These are phyloP conservation scores for Sesia apiformis DNA, from an alignment of 2,888 invertebrate species.

Conservation along the genomic window DNA sequence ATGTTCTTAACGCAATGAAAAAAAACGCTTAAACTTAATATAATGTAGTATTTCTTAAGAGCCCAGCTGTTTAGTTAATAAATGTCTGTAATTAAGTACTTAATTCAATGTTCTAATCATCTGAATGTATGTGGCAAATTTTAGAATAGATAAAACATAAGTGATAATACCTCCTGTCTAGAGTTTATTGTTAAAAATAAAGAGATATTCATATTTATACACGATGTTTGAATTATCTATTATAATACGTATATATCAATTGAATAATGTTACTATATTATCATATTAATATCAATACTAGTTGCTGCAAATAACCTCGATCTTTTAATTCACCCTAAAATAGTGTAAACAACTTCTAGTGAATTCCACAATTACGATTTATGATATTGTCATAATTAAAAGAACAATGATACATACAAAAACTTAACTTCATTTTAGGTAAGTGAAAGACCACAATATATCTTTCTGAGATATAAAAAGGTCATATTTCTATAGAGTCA, in stretches of 20 bases:
- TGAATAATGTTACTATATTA: too few relatives aligned
- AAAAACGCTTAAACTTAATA: slow-evolving; percentile 23
- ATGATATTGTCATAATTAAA: too few relatives aligned
- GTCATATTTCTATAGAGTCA: too few relatives aligned
- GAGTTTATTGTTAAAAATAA: slow-evolving; percentile 69
- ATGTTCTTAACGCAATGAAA: neutral
- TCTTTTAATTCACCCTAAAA: too few relatives aligned
- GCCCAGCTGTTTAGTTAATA: slow-evolving; percentile 14
- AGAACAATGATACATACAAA: too few relatives aligned
- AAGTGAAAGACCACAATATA: too few relatives aligned
- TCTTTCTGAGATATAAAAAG: too few relatives aligned
- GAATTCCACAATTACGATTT: too few relatives aligned
- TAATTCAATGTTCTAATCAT: slow-evolving; percentile 23
- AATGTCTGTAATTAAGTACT: neutral
- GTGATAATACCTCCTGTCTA: slow-evolving; percentile 66
- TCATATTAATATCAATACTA: too few relatives aligned
- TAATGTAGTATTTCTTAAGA: slow-evolving; percentile 17
- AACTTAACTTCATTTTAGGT: too few relatives aligned
- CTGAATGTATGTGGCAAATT: slow-evolving; percentile 34
- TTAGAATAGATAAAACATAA: slow-evolving; percentile 26
- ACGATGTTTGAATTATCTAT: neutral
- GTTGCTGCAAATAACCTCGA: too few relatives aligned
- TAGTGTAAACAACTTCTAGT: too few relatives aligned
- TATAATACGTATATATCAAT: neutral
- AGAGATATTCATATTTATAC: slow-evolving; percentile 58